Conservation (phyloP, 2,797 vertebrate species). For the Jordanella pulchra region DNA sequence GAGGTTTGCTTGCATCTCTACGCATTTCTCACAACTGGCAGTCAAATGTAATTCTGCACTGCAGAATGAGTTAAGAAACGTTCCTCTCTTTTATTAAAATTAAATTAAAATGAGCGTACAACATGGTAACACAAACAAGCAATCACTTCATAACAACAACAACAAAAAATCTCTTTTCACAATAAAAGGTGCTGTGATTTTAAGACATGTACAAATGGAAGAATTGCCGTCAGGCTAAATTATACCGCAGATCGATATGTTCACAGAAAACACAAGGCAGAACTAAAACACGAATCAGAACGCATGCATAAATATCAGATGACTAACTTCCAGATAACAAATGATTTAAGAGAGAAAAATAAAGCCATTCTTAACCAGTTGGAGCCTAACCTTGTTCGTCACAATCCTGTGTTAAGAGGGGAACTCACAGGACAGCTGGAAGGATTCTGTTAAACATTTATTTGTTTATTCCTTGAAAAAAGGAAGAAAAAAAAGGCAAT, state of each 20-base stretch:
- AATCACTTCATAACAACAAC: slow-evolving; percentile 24
- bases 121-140: slow-evolving; percentile 48
- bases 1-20: slow-evolving; percentile 48
- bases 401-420: slow-evolving; percentile 38
- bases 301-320: slow-evolving; percentile 56
- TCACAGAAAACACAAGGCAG: slow-evolving; percentile 37
- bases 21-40: slow-evolving; percentile 55
- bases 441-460: slow-evolving; percentile 54
- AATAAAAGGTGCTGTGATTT: slow-evolving; percentile 66
- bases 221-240: slow-evolving; percentile 34
- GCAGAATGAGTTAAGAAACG: slow-evolving; percentile 66
- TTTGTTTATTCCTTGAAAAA: slow-evolving; percentile 57
- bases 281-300: slow-evolving; percentile 48
- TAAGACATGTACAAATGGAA: slow-evolving; percentile 56
- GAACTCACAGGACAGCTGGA: slow-evolving; percentile 46
- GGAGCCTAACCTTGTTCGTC: slow-evolving; percentile 46
- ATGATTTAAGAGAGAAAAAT: slow-evolving; percentile 47
- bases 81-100: slow-evolving; percentile 49
- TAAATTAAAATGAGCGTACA: slow-evolving; percentile 51
- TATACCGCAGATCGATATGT: slow-evolving; percentile 27
- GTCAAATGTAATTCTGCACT: slow-evolving; percentile 66
- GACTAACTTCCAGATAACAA: slow-evolving; percentile 48
- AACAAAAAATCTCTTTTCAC: slow-evolving; percentile 54
- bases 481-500: slow-evolving; percentile 66
- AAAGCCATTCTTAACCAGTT: slow-evolving; percentile 52